phyloP scores from a whole-genome alignment of 2,113 vertebrate species.

The Pachycephala philippinensis region DNA sequence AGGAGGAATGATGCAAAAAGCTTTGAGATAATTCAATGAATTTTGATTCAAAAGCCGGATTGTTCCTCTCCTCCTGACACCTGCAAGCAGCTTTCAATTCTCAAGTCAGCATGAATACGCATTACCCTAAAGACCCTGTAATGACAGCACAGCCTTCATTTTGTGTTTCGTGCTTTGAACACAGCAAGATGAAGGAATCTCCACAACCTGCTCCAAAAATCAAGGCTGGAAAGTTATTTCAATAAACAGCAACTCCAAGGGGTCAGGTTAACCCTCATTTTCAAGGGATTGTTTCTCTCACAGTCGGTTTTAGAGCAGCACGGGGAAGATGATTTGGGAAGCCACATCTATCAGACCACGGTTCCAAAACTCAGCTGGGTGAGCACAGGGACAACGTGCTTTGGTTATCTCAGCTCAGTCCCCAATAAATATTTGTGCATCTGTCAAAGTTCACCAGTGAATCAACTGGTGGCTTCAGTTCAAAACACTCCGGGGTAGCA shows the following conservation, averaged over 20 bases:
- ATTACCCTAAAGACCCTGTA: slow-evolving; percentile 31
- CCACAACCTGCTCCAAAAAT: background rate
- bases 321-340: background rate
- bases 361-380: background rate
- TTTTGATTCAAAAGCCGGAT: background rate
- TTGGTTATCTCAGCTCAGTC: background rate
- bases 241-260: accelerated
- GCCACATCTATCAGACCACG: background rate
- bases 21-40: slow-evolving; percentile 13
- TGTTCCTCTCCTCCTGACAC: slow-evolving; percentile 34
- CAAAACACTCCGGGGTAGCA: background rate
- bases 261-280: background rate
- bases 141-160: slow-evolving; percentile 44
- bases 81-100: slow-evolving; percentile 41
- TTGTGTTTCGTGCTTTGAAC: background rate
- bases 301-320: accelerated
- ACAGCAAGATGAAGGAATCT: slow-evolving; percentile 17
- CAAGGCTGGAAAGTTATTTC: background rate
- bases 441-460: slow-evolving; percentile 23
- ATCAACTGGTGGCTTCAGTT: background rate
- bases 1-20: slow-evolving; percentile 44
- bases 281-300: background rate
- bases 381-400: background rate
- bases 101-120: background rate
- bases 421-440: slow-evolving; percentile 13